A percentile compares a stretch with the other conserved stretches of the same genome.
phyloP scores from a whole-genome alignment of 2,888 invertebrate species.

The Harpagoxenus sublaevis region DNA sequence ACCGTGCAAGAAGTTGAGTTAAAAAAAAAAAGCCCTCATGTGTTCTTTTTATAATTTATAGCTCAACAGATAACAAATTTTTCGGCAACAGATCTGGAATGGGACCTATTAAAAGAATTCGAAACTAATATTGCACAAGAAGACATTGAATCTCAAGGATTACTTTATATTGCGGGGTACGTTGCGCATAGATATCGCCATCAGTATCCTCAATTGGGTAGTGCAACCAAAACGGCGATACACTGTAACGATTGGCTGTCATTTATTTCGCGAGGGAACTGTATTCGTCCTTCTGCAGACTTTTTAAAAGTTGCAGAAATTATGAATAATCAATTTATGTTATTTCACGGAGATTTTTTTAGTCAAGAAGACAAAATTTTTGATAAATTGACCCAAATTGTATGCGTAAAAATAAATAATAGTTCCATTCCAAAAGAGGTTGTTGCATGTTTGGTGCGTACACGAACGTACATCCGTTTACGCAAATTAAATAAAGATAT shows the following conservation, averaged over 20 bases:
- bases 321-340: not conserved
- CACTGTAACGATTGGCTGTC: not conserved
- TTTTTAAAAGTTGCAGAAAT: slow-evolving; percentile 9
- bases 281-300: not conserved
- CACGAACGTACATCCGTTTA: not conserved
- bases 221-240: not conserved
- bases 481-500: not conserved
- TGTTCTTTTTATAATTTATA: too few relatives aligned
- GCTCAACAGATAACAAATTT: not conserved
- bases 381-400: not conserved
- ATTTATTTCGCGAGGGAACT: not conserved
- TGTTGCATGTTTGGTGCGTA: not conserved
- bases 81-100: not conserved
- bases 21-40: too few relatives aligned
- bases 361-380: slow-evolving; percentile 1
- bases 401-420: not conserved
- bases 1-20: too few relatives aligned
- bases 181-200: not conserved
- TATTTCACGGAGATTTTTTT: not conserved
- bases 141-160: not conserved
- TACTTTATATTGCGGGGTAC: not conserved
- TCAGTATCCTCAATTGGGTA: not conserved
- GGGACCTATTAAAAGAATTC: not conserved
- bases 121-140: not conserved
- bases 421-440: not conserved